These are phyloP conservation scores for Bombus waltoni DNA, from an alignment of 1,140 invertebrate genomes.

Conservation along the genomic window DNA sequence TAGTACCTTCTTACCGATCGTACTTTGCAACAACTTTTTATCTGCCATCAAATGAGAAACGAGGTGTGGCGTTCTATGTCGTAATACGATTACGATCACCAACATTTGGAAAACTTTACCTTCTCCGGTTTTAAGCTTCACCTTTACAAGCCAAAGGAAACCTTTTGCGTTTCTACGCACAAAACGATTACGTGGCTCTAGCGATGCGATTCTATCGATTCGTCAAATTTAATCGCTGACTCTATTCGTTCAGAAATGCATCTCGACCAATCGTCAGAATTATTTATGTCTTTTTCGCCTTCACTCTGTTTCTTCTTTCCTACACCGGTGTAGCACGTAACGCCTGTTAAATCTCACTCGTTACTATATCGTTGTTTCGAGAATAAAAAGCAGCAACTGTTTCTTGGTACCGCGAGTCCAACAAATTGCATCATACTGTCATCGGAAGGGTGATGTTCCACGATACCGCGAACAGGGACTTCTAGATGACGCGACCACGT, in stretches of 20 bases:
- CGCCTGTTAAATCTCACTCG: too few relatives aligned
- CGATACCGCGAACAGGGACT: constrained; percentile 27
- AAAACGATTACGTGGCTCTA: not conserved
- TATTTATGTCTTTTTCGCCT: too few relatives aligned
- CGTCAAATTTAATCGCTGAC: too few relatives aligned
- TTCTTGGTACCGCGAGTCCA: not conserved
- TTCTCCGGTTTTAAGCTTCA: not conserved
- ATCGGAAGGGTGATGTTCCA: constrained; percentile 7
- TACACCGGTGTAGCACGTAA: too few relatives aligned
- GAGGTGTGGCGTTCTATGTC: not conserved
- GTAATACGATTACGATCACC: too few relatives aligned
- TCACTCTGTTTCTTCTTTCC: too few relatives aligned
- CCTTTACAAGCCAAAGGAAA: not conserved
- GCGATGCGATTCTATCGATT: not conserved
- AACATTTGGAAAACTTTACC: too few relatives aligned
- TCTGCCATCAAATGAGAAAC: not conserved
- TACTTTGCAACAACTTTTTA: not conserved
- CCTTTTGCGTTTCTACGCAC: not conserved
- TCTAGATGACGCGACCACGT: constrained; percentile 6
- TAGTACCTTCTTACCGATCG: not conserved
- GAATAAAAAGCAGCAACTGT: not conserved
- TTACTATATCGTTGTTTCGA: not conserved
- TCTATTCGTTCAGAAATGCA: too few relatives aligned
- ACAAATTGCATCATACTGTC: constrained; percentile 10
- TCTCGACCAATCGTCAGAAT: too few relatives aligned